Evolutionary conservation across 2,113 vertebrate genomes (phyloP).

Genomic region (Hyperoodon ampullatus): DNA sequence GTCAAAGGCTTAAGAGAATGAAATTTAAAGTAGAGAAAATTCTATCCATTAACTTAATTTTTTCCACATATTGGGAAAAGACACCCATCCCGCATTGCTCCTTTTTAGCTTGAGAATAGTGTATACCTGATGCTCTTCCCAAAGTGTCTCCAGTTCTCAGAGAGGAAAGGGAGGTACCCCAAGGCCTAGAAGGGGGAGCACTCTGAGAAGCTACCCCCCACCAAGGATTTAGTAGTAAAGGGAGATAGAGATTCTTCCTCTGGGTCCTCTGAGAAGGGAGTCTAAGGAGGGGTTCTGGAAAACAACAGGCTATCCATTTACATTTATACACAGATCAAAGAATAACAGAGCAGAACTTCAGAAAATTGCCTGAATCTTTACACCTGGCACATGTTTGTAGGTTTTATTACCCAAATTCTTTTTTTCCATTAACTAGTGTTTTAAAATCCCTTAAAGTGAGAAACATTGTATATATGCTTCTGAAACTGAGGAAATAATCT

Average conservation of each 20-base stretch:
- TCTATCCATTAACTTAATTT: slow-evolving; percentile 11
- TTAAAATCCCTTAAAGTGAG: slow-evolving; percentile 16
- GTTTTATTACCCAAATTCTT: slow-evolving; percentile 46
- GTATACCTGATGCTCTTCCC: background rate
- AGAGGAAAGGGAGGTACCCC: background rate
- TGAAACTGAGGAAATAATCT: background rate
- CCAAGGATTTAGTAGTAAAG: background rate
- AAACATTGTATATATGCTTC: background rate
- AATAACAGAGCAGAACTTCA: background rate
- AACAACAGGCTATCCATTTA: background rate
- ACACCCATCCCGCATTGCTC: background rate
- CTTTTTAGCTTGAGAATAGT: background rate
- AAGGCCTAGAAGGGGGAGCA: background rate
- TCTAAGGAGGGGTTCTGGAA: background rate
- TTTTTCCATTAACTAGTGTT: slow-evolving; percentile 36
- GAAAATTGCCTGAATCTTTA: background rate
- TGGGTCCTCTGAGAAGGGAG: background rate
- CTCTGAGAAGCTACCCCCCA: background rate
- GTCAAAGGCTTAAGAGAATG: slow-evolving; percentile 25
- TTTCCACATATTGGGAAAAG: background rate
- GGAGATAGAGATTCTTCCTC: background rate
- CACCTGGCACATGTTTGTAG: background rate
- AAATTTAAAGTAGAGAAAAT: slow-evolving; percentile 48
- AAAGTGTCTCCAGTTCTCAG: background rate
- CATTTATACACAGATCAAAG: background rate